Percentiles rank a stretch among this genome's conserved stretches.
phyloP scores from a whole-genome alignment of 2,797 vertebrate genomes.

The Aeoliscus strigatus region DNA sequence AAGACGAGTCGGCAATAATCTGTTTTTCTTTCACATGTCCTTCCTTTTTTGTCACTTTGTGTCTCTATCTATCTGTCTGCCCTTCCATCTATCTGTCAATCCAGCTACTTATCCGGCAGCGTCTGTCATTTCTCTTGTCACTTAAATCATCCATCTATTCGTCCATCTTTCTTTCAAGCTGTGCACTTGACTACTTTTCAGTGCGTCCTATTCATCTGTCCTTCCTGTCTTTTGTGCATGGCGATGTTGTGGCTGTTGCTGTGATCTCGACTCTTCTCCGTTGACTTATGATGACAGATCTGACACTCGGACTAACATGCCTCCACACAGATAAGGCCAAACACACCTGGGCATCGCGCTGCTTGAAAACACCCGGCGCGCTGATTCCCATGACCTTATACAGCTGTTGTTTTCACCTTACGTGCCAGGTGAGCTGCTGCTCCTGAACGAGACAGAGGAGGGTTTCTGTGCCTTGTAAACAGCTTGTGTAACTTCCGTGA shows the following conservation, averaged over 20 bases:
- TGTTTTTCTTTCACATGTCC: conserved; percentile 19
- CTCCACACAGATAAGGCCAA: conserved; percentile 23
- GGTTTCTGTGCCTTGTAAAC: conserved; percentile 30
- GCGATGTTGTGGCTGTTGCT: conserved; percentile 23
- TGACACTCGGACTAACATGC: conserved; percentile 13
- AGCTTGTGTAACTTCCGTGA: conserved; percentile 36
- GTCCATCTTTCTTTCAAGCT: conserved; percentile 60
- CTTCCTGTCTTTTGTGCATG: conserved; percentile 40
- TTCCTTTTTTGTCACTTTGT: conserved; percentile 26
- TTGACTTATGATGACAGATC: conserved; percentile 49
- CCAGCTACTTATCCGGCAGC: conserved; percentile 53
- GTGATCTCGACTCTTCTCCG: conserved; percentile 33
- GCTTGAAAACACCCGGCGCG: conserved; percentile 3
- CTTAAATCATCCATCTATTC: conserved; percentile 61
- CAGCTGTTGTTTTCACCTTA: conserved; percentile 30
- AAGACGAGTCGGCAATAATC: too few species aligned
- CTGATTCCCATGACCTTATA: conserved; percentile 39
- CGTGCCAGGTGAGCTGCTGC: conserved; percentile 25
- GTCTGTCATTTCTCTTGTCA: conserved; percentile 63
- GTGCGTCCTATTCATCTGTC: conserved; percentile 45
- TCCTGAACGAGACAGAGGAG: conserved; percentile 7
- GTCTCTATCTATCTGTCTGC: conserved; percentile 46
- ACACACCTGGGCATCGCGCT: conserved; percentile 52
- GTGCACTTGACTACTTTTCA: conserved; percentile 28
- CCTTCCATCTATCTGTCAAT: conserved; percentile 59